Percentiles rank a stretch among this genome's conserved stretches.
Evolutionary conservation across 2,888 invertebrate genomes (phyloP).

Genomic region (Conchocele bisecta): DNA sequence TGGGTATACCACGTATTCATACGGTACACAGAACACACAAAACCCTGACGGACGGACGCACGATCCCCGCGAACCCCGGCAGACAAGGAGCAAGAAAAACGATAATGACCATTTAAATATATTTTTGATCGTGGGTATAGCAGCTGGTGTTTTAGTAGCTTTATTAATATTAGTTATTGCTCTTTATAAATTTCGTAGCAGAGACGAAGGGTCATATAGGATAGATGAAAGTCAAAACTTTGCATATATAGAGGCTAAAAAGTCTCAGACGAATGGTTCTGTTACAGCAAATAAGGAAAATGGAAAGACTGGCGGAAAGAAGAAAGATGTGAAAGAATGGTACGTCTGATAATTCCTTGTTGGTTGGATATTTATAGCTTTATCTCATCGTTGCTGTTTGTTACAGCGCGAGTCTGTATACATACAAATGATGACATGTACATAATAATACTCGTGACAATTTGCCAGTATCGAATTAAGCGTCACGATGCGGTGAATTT

Average conservation of each 20-base stretch:
- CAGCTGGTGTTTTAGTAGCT: conserved; percentile 93
- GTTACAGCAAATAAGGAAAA: conserved; percentile 63
- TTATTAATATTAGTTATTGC: conserved; percentile 93
- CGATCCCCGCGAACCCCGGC: background rate
- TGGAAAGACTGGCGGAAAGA: conserved; percentile 73
- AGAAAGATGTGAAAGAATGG: conserved; percentile 80
- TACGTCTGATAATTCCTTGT: conserved; percentile 77
- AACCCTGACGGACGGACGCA: background rate
- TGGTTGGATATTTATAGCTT: no score
- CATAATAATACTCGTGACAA: no score
- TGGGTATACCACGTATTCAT: background rate
- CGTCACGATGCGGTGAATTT: no score
- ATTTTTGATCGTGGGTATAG: conserved; percentile 91
- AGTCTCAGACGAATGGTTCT: conserved; percentile 75
- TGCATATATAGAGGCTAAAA: conserved; percentile 76
- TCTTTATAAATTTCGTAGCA: conserved; percentile 82
- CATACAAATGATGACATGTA: no score
- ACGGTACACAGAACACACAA: conserved; percentile 3
- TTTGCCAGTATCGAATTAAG: no score
- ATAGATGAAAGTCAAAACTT: conserved; percentile 93
- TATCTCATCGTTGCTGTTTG: no score
- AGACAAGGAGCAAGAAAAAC: conserved; percentile 17
- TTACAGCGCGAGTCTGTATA: no score
- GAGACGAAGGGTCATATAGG: conserved; percentile 95
- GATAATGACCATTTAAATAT: conserved; percentile 63